These are phyloP conservation scores for Elysia chlorotica DNA, from an alignment of 1,140 invertebrate genomes.

Conservation along the genomic window DNA sequence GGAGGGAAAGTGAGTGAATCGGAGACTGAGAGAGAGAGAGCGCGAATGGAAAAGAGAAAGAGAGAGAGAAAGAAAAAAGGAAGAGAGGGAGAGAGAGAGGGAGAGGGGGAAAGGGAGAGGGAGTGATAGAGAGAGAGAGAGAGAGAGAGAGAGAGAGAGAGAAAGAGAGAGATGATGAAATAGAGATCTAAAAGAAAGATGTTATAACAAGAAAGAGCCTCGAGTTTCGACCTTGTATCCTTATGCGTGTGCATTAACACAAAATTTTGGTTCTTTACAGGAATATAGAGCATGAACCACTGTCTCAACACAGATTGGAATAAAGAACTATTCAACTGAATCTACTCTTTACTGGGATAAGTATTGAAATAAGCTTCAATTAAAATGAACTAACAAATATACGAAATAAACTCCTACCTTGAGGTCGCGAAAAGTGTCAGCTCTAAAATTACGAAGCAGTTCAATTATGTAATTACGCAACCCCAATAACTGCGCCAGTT, in stretches of 20 bases:
- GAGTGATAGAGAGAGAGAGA: conserved; percentile 3
- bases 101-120: not conserved
- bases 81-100: not conserved
- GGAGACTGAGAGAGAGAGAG: not conserved
- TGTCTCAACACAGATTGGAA: not conserved
- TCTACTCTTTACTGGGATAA: too few relatives aligned
- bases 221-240: not conserved
- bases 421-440: not conserved
- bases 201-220: not conserved
- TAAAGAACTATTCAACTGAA: not conserved
- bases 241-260: not conserved
- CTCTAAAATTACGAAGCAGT: too few relatives aligned
- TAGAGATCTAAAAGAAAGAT: not conserved
- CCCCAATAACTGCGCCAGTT: too few relatives aligned
- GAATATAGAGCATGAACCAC: not conserved
- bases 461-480: too few relatives aligned
- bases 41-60: not conserved
- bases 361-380: not conserved
- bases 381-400: not conserved
- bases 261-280: not conserved
- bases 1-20: not conserved
- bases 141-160: conserved; percentile 5
- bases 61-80: not conserved
- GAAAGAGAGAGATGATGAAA: not conserved
- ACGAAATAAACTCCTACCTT: not conserved